Evolutionary conservation across 2,888 invertebrate genomes (phyloP), one percentile per base, ranked within the genome.

Genomic region (Amorpha juglandis): DNA sequence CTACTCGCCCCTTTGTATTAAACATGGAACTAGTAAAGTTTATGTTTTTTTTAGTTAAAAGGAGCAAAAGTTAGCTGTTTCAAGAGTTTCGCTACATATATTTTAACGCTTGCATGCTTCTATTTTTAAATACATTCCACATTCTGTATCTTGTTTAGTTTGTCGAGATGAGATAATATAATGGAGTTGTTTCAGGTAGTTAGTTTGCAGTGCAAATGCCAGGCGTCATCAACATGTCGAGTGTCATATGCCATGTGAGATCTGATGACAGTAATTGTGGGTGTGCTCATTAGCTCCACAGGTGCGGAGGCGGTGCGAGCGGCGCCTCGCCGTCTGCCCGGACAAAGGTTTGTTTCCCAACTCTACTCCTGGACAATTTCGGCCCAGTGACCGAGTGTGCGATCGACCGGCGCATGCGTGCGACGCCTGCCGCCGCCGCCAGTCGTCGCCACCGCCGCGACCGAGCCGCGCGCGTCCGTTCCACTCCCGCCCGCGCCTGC

Each of bases 401-500:
- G 80, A 92, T 92, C 92, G 92, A 92, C 92, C 90, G 87, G 79
- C 91, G 92, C 91, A 88, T 81, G 92, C 92, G 91, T 81, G 79
- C 70, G 70, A 62, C 68, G 70, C 68, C 71, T 73, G 67, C 78
- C 77, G 72, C 77, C 79, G 68, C 73, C 77, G 76, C 70, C 87
- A 89, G 88, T 89, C 84, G 79, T 76, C 73, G 70, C 72, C 70
- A 80, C 80, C 81, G 79, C 81, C 85, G 87, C 88, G 87, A 78
- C 80, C 82, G 68, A 78, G 70, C 69, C 87, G 87, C 88, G 86
- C 87, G 86, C 74, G 70, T 71, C 76, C 74, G 58, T 11, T 38
- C 19, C 42, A 58, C 42, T 58, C 58, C 67, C 66, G 69, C 69
- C 67, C 67, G 69, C 68, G 55, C 63, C 53, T 50, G 62, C 51